phyloP scores from a whole-genome alignment of 64 coral and sea anemone species.

The Stichodactyla helianthus region DNA sequence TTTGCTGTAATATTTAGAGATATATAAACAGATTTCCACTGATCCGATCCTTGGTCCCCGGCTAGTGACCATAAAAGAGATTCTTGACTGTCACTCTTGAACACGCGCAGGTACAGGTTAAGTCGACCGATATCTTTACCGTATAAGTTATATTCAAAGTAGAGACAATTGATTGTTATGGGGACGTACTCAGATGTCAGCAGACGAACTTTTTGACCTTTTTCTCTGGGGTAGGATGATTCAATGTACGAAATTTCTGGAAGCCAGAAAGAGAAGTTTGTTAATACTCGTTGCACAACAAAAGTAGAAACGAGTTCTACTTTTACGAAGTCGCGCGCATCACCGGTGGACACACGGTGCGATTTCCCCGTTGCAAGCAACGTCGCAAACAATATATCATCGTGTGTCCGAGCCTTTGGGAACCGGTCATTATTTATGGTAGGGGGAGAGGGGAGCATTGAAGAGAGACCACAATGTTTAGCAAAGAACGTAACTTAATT shows the following conservation, averaged over 20 bases:
- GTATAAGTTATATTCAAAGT: constrained; percentile 24
- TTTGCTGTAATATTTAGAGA: constrained; percentile 7
- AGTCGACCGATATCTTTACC: constrained; percentile 30
- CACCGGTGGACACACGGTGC: too few species aligned
- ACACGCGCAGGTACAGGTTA: constrained; percentile 13
- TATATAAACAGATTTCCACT: constrained; percentile 20
- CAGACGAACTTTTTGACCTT: not conserved
- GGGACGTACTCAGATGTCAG: constrained; percentile 8
- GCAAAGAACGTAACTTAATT: too few species aligned
- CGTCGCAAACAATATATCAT: too few species aligned
- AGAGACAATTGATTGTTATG: constrained; percentile 20
- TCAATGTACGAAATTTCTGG: constrained; percentile 7
- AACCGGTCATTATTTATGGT: too few species aligned
- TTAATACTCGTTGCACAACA: too few species aligned
- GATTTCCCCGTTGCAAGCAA: too few species aligned
- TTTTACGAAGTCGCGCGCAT: too few species aligned
- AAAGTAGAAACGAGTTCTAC: too few species aligned
- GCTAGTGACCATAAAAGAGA: constrained; percentile 26
- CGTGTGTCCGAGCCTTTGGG: too few species aligned
- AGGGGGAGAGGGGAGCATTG: too few species aligned
- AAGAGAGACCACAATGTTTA: too few species aligned
- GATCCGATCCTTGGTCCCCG: constrained; percentile 25
- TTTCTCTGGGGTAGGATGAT: constrained; percentile 27
- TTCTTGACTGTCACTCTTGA: not conserved
- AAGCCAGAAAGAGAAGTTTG: too few species aligned